A percentile compares a stretch with the other conserved stretches of the same genome.
Conservation (phyloP, 2,888 invertebrate genomes). For the Blera fallax region DNA sequence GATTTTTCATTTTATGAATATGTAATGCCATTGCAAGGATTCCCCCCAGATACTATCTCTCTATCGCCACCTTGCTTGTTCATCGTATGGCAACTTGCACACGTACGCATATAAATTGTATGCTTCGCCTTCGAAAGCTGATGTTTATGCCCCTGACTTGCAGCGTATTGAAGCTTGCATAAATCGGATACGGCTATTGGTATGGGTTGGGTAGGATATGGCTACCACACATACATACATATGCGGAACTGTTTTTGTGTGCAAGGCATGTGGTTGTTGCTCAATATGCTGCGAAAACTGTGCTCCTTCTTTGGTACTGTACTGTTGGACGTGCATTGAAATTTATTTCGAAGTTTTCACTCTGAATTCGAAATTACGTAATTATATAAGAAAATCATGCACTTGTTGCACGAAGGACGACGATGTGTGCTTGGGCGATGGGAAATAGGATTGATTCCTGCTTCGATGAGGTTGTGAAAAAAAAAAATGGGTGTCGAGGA, state of each 20-base stretch:
- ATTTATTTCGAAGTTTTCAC: constrained; percentile 68
- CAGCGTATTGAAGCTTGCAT: constrained; percentile 57
- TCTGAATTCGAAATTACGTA: constrained; percentile 69
- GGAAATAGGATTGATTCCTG: constrained; percentile 24
- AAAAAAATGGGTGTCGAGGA: background rate
- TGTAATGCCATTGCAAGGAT: constrained; percentile 56
- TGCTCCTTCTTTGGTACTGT: constrained; percentile 8
- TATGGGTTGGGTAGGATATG: background rate
- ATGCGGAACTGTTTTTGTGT: constrained; percentile 54
- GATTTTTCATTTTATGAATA: constrained; percentile 72
- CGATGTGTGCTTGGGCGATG: background rate
- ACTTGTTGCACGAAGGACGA: constrained; percentile 64
- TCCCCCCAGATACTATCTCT: constrained; percentile 26
- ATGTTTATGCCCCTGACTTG: constrained; percentile 64
- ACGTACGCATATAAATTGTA: constrained; percentile 69
- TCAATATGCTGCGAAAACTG: constrained; percentile 65
- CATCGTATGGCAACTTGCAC: constrained; percentile 34
- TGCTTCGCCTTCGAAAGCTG: constrained; percentile 54
- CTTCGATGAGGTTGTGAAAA: constrained; percentile 26
- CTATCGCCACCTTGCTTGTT: constrained; percentile 14
- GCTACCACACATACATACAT: background rate
- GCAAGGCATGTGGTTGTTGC: constrained; percentile 62
- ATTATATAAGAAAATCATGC: constrained; percentile 66
- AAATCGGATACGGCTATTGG: constrained; percentile 12
- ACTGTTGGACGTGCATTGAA: constrained; percentile 51